Evolutionary conservation across 2,888 invertebrate genomes (phyloP).

Genomic region (Harpagoxenus sublaevis): DNA sequence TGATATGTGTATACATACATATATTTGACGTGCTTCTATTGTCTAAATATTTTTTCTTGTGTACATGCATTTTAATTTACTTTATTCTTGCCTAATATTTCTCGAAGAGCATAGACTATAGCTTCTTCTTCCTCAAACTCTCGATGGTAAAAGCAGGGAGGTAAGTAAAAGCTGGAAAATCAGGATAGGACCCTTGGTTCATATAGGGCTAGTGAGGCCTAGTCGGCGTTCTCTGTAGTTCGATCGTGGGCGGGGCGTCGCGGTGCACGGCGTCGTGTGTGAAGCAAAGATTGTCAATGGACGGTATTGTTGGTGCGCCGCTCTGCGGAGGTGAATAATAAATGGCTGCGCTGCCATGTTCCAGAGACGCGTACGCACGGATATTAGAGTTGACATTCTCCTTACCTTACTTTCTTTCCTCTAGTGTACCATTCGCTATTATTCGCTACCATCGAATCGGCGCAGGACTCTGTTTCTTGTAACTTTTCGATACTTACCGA

Average conservation of each 20-base stretch:
- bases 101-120: not conserved
- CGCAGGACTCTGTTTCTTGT: conserved; percentile 56
- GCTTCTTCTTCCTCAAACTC: conserved; percentile 28
- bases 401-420: conserved; percentile 62
- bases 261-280: conserved; percentile 83
- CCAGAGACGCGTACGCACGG: conserved; percentile 58
- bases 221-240: conserved; percentile 83
- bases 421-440: conserved; percentile 63
- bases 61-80: not conserved
- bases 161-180: conserved; percentile 18
- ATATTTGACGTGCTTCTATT: not conserved
- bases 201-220: conserved; percentile 10
- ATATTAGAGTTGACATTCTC: conserved; percentile 67
- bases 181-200: conserved; percentile 31
- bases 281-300: conserved; percentile 84
- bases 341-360: conserved; percentile 80
- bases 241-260: conserved; percentile 85
- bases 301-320: conserved; percentile 79
- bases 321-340: conserved; percentile 79
- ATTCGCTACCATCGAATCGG: conserved; percentile 66
- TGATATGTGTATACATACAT: too few species aligned
- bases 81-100: conserved; percentile 20
- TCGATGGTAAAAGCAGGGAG: not conserved
- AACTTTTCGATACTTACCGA: conserved; percentile 50
- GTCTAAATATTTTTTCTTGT: not conserved